Percentiles rank a stretch among this genome's conserved stretches.
Evolutionary conservation across 2,888 invertebrate genomes (phyloP).

Genomic region (Stenurella melanura): DNA sequence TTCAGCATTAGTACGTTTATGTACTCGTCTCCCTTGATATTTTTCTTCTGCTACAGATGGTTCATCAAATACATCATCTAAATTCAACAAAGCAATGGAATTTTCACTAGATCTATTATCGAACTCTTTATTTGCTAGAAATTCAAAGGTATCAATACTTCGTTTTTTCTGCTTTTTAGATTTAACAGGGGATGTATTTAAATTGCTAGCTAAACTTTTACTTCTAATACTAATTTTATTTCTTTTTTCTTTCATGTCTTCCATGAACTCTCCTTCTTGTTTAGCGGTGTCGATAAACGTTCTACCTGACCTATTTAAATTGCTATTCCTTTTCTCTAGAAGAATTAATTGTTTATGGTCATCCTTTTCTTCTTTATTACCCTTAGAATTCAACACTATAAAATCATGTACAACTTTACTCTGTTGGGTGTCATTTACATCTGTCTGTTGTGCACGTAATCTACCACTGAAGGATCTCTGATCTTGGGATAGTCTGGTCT

Average conservation of each 20-base stretch:
- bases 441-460: background rate
- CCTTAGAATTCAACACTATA: background rate
- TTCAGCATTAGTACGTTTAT: background rate
- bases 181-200: background rate
- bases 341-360: background rate
- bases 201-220: background rate
- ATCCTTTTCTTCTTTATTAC: background rate
- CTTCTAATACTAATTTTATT: background rate
- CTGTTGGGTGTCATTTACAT: background rate
- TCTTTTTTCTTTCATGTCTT: background rate
- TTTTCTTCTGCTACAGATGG: background rate
- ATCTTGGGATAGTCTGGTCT: background rate
- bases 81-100: background rate
- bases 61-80: conserved; percentile 1
- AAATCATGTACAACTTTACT: background rate
- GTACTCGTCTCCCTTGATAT: background rate
- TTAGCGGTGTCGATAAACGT: background rate
- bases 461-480: background rate
- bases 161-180: background rate
- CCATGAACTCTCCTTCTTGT: background rate
- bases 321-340: background rate
- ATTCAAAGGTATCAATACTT: background rate
- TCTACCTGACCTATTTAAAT: background rate
- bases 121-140: background rate
- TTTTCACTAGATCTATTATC: background rate